A percentile compares a stretch with the other conserved stretches of the same genome.
Conservation (phyloP, 1,140 invertebrate genomes). For the Coenobita brevimanus region DNA sequence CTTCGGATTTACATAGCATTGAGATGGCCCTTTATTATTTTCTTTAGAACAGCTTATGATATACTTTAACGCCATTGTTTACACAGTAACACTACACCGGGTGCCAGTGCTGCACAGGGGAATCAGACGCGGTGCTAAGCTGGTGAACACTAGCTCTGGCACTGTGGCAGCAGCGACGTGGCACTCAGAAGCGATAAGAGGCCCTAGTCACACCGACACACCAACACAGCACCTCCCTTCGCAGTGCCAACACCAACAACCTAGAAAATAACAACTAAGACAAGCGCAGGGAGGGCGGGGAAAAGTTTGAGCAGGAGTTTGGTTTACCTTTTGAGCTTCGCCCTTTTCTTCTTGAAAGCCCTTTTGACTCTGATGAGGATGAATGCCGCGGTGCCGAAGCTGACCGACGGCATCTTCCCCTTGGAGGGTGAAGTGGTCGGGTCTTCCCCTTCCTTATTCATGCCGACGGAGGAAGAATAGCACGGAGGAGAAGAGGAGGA, state of each 20-base stretch:
- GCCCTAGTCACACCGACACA: too few species aligned
- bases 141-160: too few species aligned
- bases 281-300: background rate
- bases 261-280: background rate
- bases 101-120: too few species aligned
- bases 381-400: constrained; percentile 81
- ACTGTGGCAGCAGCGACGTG: too few species aligned
- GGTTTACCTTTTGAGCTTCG: constrained; percentile 84
- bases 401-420: constrained; percentile 56
- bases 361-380: constrained; percentile 88
- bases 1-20: too few species aligned
- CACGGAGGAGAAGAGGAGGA: background rate
- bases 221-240: too few species aligned
- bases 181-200: too few species aligned
- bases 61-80: too few species aligned
- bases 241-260: background rate
- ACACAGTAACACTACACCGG: too few species aligned
- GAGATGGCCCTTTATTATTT: too few species aligned
- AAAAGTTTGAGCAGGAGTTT: background rate
- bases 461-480: constrained; percentile 2
- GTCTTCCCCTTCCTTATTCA: constrained; percentile 55
- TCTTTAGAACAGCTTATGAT: too few species aligned
- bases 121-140: too few species aligned
- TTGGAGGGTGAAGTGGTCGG: constrained; percentile 41
- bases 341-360: constrained; percentile 91